These are phyloP conservation scores for Alauda arvensis DNA, from an alignment of 2,797 vertebrate genomes.

Conservation along the genomic window DNA sequence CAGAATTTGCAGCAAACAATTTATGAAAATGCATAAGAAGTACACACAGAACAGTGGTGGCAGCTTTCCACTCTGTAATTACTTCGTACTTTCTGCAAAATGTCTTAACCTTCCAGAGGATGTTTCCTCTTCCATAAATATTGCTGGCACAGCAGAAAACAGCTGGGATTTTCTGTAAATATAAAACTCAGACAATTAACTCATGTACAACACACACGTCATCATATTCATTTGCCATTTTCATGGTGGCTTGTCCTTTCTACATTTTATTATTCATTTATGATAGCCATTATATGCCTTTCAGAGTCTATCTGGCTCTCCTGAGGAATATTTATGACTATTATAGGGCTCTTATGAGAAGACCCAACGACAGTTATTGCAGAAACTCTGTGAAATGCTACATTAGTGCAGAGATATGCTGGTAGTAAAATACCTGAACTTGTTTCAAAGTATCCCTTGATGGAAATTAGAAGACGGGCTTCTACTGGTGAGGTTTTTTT, in stretches of 20 bases:
- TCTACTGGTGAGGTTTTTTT: conserved; percentile 49
- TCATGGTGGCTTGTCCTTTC: conserved; percentile 76
- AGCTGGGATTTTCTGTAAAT: conserved; percentile 72
- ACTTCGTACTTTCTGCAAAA: neutral
- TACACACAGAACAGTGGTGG: neutral
- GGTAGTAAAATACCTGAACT: conserved; percentile 74
- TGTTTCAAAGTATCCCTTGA: conserved; percentile 69
- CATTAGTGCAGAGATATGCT: conserved; percentile 69
- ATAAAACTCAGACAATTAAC: conserved; percentile 73
- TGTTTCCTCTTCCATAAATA: conserved; percentile 39
- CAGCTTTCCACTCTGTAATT: conserved; percentile 10
- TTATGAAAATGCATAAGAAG: neutral
- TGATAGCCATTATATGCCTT: conserved; percentile 77
- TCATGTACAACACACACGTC: conserved; percentile 65
- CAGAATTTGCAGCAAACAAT: conserved; percentile 10
- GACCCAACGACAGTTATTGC: conserved; percentile 75
- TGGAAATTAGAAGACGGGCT: conserved; percentile 67
- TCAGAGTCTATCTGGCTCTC: conserved; percentile 76
- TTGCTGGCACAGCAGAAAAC: conserved; percentile 56
- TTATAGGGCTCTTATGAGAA: conserved; percentile 79
- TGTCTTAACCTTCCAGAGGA: conserved; percentile 29
- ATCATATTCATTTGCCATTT: conserved; percentile 78
- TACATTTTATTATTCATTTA: conserved; percentile 83
- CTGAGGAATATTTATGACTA: conserved; percentile 78
- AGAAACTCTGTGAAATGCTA: conserved; percentile 74